Conservation (phyloP, 2,888 invertebrate genomes). For the Dicyrtomina minuta region DNA sequence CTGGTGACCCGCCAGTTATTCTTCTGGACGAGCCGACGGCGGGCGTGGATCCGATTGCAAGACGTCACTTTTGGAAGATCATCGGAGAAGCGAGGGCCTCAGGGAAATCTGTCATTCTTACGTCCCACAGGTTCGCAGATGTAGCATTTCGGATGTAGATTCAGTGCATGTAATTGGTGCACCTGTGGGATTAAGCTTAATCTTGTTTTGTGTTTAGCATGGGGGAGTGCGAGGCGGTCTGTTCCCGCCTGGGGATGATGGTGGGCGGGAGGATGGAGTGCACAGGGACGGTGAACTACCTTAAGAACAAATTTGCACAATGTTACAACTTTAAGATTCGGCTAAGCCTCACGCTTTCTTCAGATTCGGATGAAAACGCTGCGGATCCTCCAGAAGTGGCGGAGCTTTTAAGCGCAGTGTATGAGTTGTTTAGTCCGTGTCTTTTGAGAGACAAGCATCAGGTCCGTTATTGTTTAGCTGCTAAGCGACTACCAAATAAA, state of each 20-base stretch:
- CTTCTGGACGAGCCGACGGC: slow-evolving; percentile 73
- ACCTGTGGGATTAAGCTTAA: not conserved
- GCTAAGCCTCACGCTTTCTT: slow-evolving; percentile 33
- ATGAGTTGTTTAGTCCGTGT: slow-evolving; percentile 62
- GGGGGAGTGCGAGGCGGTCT: slow-evolving; percentile 84
- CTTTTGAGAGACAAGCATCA: slow-evolving; percentile 70
- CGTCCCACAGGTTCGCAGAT: slow-evolving; percentile 76
- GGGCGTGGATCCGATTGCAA: slow-evolving; percentile 69
- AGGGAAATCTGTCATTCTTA: slow-evolving; percentile 65
- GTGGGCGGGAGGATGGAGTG: slow-evolving; percentile 70
- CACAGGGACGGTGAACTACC: slow-evolving; percentile 69
- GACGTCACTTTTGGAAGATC: slow-evolving; percentile 67
- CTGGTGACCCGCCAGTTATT: slow-evolving; percentile 68
- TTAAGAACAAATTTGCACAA: slow-evolving; percentile 70
- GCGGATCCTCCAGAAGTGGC: slow-evolving; percentile 31
- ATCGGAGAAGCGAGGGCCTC: slow-evolving; percentile 60
- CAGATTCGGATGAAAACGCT: slow-evolving; percentile 25
- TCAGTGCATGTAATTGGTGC: no score
- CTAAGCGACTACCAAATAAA: no score
- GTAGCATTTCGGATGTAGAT: no score
- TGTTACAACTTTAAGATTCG: slow-evolving; percentile 35
- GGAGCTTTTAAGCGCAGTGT: slow-evolving; percentile 61
- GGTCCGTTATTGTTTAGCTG: no score
- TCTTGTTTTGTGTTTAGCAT: slow-evolving; percentile 69
- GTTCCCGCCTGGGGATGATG: slow-evolving; percentile 76